Percentiles rank a stretch among this genome's conserved stretches.
Conservation (phyloP, 2,113 vertebrate genomes). For the Lepidothrix coronata region DNA sequence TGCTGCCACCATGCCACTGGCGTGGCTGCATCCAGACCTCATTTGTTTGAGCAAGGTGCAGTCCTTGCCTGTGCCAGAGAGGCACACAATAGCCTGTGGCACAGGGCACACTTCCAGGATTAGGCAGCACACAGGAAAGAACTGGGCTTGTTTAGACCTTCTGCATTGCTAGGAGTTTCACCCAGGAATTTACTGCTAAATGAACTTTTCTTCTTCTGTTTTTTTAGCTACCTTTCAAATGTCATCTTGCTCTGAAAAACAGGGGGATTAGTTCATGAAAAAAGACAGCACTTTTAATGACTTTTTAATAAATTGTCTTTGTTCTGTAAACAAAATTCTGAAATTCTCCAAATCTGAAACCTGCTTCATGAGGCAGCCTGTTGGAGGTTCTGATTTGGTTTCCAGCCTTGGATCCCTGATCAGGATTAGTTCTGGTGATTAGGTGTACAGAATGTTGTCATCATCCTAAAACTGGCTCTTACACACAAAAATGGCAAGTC, state of each 20-base stretch:
- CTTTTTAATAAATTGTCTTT: not conserved
- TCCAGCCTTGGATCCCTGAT: not conserved
- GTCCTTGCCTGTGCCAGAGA: not conserved
- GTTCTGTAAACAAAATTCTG: not conserved
- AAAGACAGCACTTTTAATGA: not conserved
- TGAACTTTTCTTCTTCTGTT: not conserved
- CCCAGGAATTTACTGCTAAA: not conserved
- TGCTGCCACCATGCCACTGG: accelerated
- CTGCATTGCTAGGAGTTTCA: not conserved
- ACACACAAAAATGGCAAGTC: not conserved
- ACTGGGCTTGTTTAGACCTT: not conserved
- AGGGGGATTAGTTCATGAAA: not conserved
- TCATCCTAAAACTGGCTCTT: not conserved
- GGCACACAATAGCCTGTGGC: accelerated
- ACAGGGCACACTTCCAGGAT: not conserved
- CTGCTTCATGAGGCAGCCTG: not conserved
- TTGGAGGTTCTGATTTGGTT: not conserved
- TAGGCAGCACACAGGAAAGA: not conserved
- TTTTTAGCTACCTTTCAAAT: not conserved
- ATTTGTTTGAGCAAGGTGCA: not conserved
- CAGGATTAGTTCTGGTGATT: not conserved
- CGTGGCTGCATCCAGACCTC: not conserved
- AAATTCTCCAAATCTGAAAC: not conserved
- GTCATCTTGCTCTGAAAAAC: not conserved
- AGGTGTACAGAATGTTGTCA: not conserved